Evolutionary conservation across 2,888 invertebrate genomes (phyloP), one percentile per base, ranked within the genome.

Genomic region (Leptinotarsa juncta): DNA sequence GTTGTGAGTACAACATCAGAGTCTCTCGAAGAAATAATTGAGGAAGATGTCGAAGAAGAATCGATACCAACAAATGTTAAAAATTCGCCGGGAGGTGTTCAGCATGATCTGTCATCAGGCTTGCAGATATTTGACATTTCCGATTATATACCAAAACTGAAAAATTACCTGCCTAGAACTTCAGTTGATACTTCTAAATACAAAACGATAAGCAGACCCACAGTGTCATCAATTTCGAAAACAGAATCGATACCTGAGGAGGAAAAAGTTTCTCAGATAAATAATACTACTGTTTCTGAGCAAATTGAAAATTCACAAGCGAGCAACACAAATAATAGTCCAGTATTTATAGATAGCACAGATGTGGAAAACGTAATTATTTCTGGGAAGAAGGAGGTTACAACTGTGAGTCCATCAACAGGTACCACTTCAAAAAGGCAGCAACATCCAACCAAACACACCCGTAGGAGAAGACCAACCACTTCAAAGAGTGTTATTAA

Each of bases 131-230:
- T 87, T 75, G 87, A 88, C 76, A 86, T 87, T 50, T 80, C 81
- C n/a, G 87, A 86, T 23, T 87, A 84, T 72, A 73, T 86, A 26
- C 86, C 87, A 0, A 85, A 86, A 81, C 79, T 85, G 1, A 86
- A 84, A 76, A 84, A 80, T 69, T 86, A 86, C 75, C 79, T 77
- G 60, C 86, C 87, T 5, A 82, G 80, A 78, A 87, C 87, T 5
- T 78, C 83, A 0, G 84, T 88, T 49, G 87, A 88, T 77, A 86
- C 84, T 57, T 87, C 87, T 0, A 88, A 87, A 77, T 88, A 88
- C 67, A 87, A 86, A 81, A 87, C 86, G 4, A 88, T 88, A 57
- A 81, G 85, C 76, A 77, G 87, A 53, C 80, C 83, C 16, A 77
- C 68, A 66, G 26, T 73, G 2, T 72, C 82, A 32, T 85, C 75